Evolutionary conservation across 2,888 invertebrate genomes (phyloP), one percentile per base, ranked within the genome.

Genomic region (Hirtodrosophila duncani): DNA sequence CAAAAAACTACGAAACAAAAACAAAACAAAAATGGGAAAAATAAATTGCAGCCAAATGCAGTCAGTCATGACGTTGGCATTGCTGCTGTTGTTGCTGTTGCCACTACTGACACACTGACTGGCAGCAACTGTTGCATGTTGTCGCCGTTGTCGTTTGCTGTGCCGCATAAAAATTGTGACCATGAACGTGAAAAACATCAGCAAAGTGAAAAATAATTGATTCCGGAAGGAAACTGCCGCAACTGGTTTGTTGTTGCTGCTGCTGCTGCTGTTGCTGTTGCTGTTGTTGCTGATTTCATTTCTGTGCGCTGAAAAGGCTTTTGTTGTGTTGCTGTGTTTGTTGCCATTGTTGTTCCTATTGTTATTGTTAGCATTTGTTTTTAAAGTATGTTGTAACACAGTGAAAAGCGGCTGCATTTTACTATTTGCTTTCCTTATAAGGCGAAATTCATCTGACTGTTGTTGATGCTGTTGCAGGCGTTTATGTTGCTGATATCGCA

Each of bases 201-300:
- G 50, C 56, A 62, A 63, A 74, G 63, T 65, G 65, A 63, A 68
- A 74, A 77, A 79, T 85, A 84, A 85, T 84, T 83, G 81, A 84
- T 84, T 85, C 85, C 85, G 85, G 85, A 85, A 85, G 85, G 85
- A 85, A 85, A 85, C 84, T 82, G 74, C 81, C 78, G 67, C 67
- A 78, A 83, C 84, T 74, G 77, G 84, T 83, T 84, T 79, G 50
- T 18, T 23, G 21, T n/a, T 31, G 23, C 10, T 51, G 33, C 24
- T 20, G 37, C 16, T 33, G 16, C 8, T 31, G 33, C 3, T 39
- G 31, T 9, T 23, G 37, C 11, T 36, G 33, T 10, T 52, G 45
- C 33, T 16, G 34, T 42, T 26, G 30, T 31, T 44, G 49, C 46
- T 61, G 61, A 53, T 62, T 61, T 51, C 37, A 24, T 39, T 46